Evolutionary conservation across 2,113 vertebrate species (phyloP), one percentile per base, ranked within the genome.

Genomic region (Cinclus cinclus): DNA sequence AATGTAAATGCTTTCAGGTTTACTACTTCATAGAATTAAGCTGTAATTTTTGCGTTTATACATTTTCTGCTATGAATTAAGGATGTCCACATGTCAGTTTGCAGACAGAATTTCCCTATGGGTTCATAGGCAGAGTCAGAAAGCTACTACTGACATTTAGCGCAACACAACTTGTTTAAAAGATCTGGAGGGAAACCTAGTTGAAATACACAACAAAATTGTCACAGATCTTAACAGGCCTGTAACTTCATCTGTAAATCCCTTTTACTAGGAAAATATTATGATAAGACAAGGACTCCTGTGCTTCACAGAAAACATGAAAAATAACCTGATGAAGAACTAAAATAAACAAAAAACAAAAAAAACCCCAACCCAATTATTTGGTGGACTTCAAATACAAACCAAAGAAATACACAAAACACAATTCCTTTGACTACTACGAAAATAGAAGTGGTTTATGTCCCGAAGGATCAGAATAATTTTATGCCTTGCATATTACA

Each of bases 401-500:
- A 64, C 14, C 41, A 81, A 90, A 87, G 37, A 82, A 89, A 91
- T n/a, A 76, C 47, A 58, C 63, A 88, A 90, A 92, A 79, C 63
- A 42, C 59, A 91, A 42, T 77, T 46, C 41, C 50, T 82, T 42
- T 52, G 50, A 49, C 70, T 83, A 81, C 67, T 92, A 65, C 16
- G 3, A 75, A 96, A 96, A 96, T 18, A 39, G 58, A 93, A 88
- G 88, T 30, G 75, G 87, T 95, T 95, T 96, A 35, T 31, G 46
- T 80, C 92, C 82, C 90, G 12, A 67, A 64, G 74, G 93, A 86
- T 83, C 13, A 24, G 56, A 83, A 81, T 67, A 81, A 90, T 90
- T 89, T 83, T 84, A 83, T 92, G 83, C 68, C 44, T 78, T 5
- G 6, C 41, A 77, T 81, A 83, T 88, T 89, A 60, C 42, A 68